Evolutionary conservation across 2,797 vertebrate species (phyloP).

Genomic region (Platalea minor): DNA sequence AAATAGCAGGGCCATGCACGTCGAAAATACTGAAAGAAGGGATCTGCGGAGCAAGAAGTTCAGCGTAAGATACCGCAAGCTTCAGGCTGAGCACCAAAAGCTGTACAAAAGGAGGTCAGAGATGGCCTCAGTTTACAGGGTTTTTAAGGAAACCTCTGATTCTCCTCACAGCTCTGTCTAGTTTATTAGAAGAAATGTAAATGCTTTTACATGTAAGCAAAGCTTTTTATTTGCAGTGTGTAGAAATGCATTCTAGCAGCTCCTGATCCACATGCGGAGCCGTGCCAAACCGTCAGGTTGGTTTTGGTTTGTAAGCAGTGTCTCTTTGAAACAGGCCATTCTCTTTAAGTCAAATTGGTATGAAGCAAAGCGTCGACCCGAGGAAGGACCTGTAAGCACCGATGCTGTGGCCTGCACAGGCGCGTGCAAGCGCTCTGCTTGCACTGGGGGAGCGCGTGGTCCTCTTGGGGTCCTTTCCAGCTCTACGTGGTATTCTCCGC

Average conservation of each 20-base stretch:
- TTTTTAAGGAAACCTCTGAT: background rate
- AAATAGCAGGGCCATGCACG: background rate
- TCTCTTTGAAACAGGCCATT: background rate
- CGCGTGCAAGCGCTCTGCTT: background rate
- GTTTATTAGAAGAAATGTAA: background rate
- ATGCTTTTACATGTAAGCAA: background rate
- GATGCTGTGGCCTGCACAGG: background rate
- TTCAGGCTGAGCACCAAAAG: background rate
- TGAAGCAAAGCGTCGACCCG: no score
- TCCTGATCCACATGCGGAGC: fast-evolving
- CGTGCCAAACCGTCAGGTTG: background rate
- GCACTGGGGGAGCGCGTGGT: fast-evolving
- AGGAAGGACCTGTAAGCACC: background rate
- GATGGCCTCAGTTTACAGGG: background rate
- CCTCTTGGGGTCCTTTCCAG: background rate
- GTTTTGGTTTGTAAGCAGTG: background rate
- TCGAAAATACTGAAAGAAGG: background rate
- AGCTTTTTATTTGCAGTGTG: background rate
- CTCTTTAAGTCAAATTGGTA: background rate
- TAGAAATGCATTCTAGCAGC: background rate
- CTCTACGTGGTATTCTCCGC: background rate
- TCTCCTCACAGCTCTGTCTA: background rate
- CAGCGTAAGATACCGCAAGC: background rate
- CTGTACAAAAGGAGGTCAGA: background rate
- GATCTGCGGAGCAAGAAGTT: background rate